Evolutionary conservation across 2,113 vertebrate genomes (phyloP).

Genomic region (Rhadina sibilatrix): DNA sequence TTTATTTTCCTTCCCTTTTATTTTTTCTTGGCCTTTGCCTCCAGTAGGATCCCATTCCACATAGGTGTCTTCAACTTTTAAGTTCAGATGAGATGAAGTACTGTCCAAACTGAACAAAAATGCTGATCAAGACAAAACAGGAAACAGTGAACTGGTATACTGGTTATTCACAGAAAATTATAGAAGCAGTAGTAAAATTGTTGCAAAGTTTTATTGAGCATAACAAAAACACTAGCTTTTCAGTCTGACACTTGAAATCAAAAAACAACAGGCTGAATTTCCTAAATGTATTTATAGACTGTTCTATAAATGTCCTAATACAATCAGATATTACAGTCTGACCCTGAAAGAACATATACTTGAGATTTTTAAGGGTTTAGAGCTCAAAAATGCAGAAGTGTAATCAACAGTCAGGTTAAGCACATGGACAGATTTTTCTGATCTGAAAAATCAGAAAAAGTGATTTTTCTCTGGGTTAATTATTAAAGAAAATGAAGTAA

Average conservation of each 20-base stretch:
- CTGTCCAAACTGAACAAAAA: constrained; percentile 86
- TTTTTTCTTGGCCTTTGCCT: constrained; percentile 86
- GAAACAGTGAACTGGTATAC: neutral
- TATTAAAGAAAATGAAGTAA: neutral
- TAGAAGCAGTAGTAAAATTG: neutral
- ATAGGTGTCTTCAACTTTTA: constrained; percentile 85
- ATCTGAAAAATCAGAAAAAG: no score
- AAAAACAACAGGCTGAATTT: neutral
- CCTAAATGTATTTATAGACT: neutral
- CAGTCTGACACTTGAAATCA: neutral
- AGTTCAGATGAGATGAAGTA: constrained; percentile 85
- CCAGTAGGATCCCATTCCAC: constrained; percentile 93
- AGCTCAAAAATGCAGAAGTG: neutral
- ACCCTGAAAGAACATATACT: neutral
- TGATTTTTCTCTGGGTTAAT: neutral
- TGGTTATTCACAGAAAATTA: neutral
- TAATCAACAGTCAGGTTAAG: neutral
- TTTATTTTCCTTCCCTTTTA: constrained; percentile 89
- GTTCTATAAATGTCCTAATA: neutral
- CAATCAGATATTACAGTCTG: neutral
- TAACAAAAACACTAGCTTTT: neutral
- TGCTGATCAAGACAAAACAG: constrained; percentile 72
- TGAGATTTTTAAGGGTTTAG: neutral
- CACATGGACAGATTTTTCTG: fast-evolving
- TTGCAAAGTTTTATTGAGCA: neutral